These are phyloP conservation scores for Hypanus sabinus DNA, from an alignment of 2,113 vertebrate species.

Conservation along the genomic window DNA sequence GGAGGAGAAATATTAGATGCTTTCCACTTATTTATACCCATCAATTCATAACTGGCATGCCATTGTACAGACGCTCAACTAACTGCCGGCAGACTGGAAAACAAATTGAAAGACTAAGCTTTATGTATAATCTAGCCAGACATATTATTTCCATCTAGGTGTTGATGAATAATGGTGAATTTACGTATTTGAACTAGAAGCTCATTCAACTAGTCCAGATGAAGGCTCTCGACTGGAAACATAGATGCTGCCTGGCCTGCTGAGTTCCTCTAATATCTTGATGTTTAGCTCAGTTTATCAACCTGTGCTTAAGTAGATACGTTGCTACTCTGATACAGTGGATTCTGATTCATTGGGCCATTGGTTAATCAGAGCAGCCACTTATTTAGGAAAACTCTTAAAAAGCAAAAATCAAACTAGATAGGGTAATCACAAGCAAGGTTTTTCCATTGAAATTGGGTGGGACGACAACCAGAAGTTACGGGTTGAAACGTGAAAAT, in stretches of 20 bases:
- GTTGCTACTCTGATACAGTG: too few species aligned
- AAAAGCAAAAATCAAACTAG: too few species aligned
- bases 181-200: not conserved
- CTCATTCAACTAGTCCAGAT: not conserved
- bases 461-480: too few species aligned
- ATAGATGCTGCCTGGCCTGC: too few species aligned
- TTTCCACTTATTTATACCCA: not conserved
- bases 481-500: too few species aligned
- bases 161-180: not conserved
- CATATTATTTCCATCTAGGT: not conserved
- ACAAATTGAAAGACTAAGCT: not conserved
- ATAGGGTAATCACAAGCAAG: too few species aligned
- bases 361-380: too few species aligned
- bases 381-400: too few species aligned
- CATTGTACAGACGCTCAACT: not conserved
- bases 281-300: not conserved
- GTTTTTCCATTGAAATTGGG: too few species aligned
- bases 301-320: not conserved
- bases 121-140: not conserved
- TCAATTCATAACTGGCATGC: not conserved
- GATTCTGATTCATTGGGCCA: too few species aligned
- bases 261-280: too few species aligned
- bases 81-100: not conserved
- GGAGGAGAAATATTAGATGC: not conserved
- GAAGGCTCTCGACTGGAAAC: too few species aligned